Evolutionary conservation across 2,113 vertebrate genomes (phyloP), one percentile per base, ranked within the genome.

Genomic region (Thermophis baileyi): DNA sequence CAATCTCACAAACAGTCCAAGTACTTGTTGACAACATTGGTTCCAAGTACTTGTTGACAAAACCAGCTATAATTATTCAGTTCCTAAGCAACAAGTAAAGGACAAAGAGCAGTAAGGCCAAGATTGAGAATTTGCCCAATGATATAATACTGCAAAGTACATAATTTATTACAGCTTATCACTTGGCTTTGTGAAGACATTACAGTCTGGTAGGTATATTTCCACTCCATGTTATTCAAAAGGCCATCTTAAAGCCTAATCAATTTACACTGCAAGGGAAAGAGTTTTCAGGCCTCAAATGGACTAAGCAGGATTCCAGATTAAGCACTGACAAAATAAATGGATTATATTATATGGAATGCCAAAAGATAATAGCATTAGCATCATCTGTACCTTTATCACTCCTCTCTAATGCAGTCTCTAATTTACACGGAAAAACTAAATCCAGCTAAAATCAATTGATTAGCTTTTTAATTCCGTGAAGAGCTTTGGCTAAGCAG

Each of bases 391-490:
- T 90, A 60, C 74, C 89, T 50, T 90, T 63, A 60, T 54, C 90
- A 93, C 22, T 54, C 53, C 35, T 81, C 14, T 93, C 46, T 93
- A 40, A 54, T 86, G 18, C 53, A 85, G 47, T 46, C 44, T 86
- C 30, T 50, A 93, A 63, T 63, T 90, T 86, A 44, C 74, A 44
- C 22, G 35, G 89, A 54, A 53, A 81, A 89, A 54, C 87, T 60
- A 53, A 91, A 91, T 54, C 53, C 53, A 47, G 35, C 49, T 24
- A 85, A 81, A 47, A 85, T 49, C 88, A 90, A 90, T 90, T 93
- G 92, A 93, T 93, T 93, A 93, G 88, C 88, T 86, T 47, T 60
- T 85, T 93, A 93, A 93, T 93, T 54, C 44, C 51, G 46, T 90
- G 46, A 90, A 63, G 88, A 87, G 88, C 46, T 60, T 90, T 60